These are phyloP conservation scores for Erebia aethiops DNA, from an alignment of 2,888 invertebrate genomes.

Conservation along the genomic window DNA sequence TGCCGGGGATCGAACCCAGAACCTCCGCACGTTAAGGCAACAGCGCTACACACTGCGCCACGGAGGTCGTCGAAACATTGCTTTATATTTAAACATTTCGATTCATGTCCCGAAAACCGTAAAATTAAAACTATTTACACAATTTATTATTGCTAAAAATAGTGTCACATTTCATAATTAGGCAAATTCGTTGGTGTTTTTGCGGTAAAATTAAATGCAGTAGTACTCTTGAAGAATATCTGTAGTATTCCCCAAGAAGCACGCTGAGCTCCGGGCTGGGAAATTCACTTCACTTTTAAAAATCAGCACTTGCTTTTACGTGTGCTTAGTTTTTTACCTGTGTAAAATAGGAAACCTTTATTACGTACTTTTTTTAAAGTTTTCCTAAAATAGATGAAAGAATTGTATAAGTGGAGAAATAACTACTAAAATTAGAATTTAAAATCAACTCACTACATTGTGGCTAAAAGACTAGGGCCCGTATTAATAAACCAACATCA, in stretches of 20 bases:
- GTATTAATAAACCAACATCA: no score
- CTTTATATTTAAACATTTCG: no score
- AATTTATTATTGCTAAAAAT: no score
- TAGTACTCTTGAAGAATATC: slow-evolving; percentile 34
- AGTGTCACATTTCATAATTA: not conserved
- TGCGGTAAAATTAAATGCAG: slow-evolving; percentile 30
- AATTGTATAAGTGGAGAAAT: no score
- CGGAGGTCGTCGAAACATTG: no score
- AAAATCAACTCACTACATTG: no score
- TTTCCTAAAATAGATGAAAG: not conserved
- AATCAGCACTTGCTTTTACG: slow-evolving; percentile 13
- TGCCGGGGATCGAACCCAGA: no score
- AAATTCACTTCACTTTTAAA: slow-evolving; percentile 11
- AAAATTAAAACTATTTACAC: not conserved
- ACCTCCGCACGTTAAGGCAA: no score
- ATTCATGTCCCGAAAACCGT: not conserved
- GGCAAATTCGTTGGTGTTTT: slow-evolving; percentile 5
- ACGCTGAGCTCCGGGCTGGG: slow-evolving; percentile 14
- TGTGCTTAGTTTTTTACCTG: not conserved
- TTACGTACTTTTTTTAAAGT: not conserved
- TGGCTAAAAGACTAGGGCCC: no score
- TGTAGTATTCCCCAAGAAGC: slow-evolving; percentile 35
- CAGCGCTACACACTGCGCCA: no score
- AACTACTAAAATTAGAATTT: no score
- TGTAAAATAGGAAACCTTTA: not conserved